A percentile compares a stretch with the other conserved stretches of the same genome.
phyloP scores from a whole-genome alignment of 2,797 vertebrate genomes.

The Argentina silus region DNA sequence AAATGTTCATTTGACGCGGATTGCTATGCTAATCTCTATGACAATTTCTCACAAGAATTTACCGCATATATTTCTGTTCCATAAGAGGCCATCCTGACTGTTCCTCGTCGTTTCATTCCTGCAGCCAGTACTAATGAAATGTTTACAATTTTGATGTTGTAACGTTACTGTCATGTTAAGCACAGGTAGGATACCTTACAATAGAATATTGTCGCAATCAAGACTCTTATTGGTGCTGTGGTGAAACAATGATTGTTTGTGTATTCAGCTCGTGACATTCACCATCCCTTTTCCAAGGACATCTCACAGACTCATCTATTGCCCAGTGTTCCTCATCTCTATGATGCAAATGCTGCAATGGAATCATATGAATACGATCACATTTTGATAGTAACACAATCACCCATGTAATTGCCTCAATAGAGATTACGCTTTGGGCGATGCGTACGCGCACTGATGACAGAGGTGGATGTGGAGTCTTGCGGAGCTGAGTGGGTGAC shows the following conservation, averaged over 20 bases:
- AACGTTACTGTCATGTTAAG: conserved; percentile 66
- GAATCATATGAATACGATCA: conserved; percentile 25
- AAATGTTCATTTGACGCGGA: conserved; percentile 15
- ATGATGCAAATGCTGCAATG: conserved; percentile 56
- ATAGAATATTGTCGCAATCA: conserved; percentile 65
- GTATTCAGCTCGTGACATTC: conserved; percentile 71
- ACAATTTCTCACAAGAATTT: conserved; percentile 24
- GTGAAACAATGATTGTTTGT: conserved; percentile 34
- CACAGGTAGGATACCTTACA: conserved; percentile 42
- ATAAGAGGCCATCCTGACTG: conserved; percentile 8
- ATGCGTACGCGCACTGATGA: conserved; percentile 22
- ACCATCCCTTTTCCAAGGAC: conserved; percentile 73
- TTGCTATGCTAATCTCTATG: not conserved
- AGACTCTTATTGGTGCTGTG: conserved; percentile 27
- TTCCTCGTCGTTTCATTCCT: conserved; percentile 17
- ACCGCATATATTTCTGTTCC: conserved; percentile 58
- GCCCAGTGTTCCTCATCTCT: conserved; percentile 17
- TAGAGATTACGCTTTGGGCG: conserved; percentile 44
- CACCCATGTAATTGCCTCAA: conserved; percentile 48
- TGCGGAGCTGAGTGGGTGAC: conserved; percentile 63
- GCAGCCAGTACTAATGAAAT: conserved; percentile 50
- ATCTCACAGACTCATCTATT: conserved; percentile 53
- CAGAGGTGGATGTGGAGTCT: conserved; percentile 41
- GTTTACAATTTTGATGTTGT: conserved; percentile 71
- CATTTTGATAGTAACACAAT: conserved; percentile 30